A percentile compares a stretch with the other conserved stretches of the same genome.
phyloP scores from a whole-genome alignment of 2,797 vertebrate genomes.

The Moxostoma hubbsi region DNA sequence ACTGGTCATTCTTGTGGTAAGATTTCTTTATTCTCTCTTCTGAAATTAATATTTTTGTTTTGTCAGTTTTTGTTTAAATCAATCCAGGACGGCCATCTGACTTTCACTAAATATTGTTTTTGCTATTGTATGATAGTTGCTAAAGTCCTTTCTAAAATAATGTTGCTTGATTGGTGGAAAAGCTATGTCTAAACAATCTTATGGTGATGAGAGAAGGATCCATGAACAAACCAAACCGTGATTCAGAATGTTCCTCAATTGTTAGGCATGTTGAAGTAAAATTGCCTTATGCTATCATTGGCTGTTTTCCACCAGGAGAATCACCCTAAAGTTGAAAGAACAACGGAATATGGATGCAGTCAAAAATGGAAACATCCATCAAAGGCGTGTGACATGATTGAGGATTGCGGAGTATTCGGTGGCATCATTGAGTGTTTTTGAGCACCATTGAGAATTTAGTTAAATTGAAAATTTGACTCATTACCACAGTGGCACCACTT shows the following conservation, averaged over 20 bases:
- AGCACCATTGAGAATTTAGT: constrained; percentile 59
- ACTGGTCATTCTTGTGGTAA: not conserved
- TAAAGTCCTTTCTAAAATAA: constrained; percentile 41
- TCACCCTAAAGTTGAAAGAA: constrained; percentile 35
- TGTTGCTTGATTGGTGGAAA: constrained; percentile 46
- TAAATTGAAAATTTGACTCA: constrained; percentile 70
- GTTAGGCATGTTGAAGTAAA: constrained; percentile 29
- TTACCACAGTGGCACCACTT: constrained; percentile 37
- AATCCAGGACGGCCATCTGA: constrained; percentile 16
- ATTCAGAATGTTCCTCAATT: constrained; percentile 31
- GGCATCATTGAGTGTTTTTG: constrained; percentile 64
- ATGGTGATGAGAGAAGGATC: constrained; percentile 48
- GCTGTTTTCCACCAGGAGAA: constrained; percentile 11
- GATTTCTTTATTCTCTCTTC: not conserved
- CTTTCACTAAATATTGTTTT: constrained; percentile 36
- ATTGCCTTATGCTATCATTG: constrained; percentile 36
- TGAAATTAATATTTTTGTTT: constrained; percentile 22
- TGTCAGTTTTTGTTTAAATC: constrained; percentile 2
- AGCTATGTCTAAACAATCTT: constrained; percentile 50
- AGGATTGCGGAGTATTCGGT: constrained; percentile 28
- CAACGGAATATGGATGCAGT: constrained; percentile 21
- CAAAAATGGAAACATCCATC: constrained; percentile 42
- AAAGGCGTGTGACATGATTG: constrained; percentile 63
- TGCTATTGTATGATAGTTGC: constrained; percentile 32
- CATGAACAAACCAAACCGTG: constrained; percentile 33